Base-by-base conservation (phyloP, 2,113 vertebrate species). In the Agelaius tricolor region DNA sequence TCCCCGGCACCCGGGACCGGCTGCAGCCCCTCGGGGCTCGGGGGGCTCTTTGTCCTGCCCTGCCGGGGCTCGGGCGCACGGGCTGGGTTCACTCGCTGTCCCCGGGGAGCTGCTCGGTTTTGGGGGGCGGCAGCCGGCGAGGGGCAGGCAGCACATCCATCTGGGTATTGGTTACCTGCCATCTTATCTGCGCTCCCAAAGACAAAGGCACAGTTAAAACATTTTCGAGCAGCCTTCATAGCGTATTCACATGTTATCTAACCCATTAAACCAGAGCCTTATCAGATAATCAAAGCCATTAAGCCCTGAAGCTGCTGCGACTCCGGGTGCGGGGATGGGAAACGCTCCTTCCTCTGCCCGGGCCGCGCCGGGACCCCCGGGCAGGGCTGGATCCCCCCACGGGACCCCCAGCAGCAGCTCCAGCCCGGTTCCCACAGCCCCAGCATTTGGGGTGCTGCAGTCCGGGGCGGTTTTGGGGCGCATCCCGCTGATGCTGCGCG, bases 201-300 rank as follows among this genome's bases (percentile, higher is more conserved):
- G 98, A 98, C 98, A 98, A 97, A 98, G 96, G 95, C 97, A 88
- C 96, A 91, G 97, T 96, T 96, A 97, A 96, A 97, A 93, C 93
- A 84, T 96, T 98, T 97, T 95, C 92, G 95, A 93, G 71, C 94
- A 95, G 98, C 96, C 97, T 98, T 97, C 96, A 89, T 89, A 87
- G 97, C n/a, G 41, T 95, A 98, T 97, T 98, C 97, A 93, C 97
- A 86, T 96, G 90, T 97, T 98, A 98, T 98, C 98, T 97, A 75
- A 75, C 92, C 98, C 97, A 98, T 98, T 98, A 98, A 97, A 97
- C 94, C 52, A 41, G 95, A 79, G 27, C 65, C 96, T 97, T 98
- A 98, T 98, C 98, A 96, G 97, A 97, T 97, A 88, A 98, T 97
- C 97, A 31, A 79, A 96, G 97, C 98, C 97, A 98, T 98, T 98